These are phyloP conservation scores for Chaenodraco wilsoni DNA, from an alignment of 2,797 vertebrate species.

Conservation along the genomic window DNA sequence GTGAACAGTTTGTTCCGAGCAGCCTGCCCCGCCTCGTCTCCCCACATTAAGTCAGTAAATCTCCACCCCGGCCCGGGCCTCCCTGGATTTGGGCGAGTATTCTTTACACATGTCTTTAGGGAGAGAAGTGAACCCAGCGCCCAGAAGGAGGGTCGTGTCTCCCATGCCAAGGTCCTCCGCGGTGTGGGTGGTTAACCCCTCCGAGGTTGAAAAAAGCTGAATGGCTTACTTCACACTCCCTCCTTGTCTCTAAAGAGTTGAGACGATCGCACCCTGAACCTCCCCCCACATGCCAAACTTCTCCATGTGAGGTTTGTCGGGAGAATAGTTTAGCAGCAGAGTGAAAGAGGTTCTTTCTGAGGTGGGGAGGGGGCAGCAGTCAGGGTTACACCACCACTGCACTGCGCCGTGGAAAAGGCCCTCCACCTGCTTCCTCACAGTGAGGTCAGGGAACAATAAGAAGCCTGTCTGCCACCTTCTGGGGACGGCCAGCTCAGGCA, in stretches of 20 bases:
- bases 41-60: slow-evolving; percentile 52
- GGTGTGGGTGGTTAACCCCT: slow-evolving; percentile 53
- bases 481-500: slow-evolving; percentile 24
- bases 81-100: slow-evolving; percentile 43
- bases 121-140: slow-evolving; percentile 47
- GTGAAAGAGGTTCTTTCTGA: slow-evolving; percentile 78
- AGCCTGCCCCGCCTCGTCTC: slow-evolving; percentile 49
- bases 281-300: slow-evolving; percentile 27
- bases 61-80: slow-evolving; percentile 66
- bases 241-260: slow-evolving; percentile 7
- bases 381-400: slow-evolving; percentile 27
- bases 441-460: slow-evolving; percentile 61
- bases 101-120: slow-evolving; percentile 46
- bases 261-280: slow-evolving; percentile 15
- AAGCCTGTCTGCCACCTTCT: slow-evolving; percentile 59
- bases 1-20: slow-evolving; percentile 69
- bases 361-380: slow-evolving; percentile 37
- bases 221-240: slow-evolving; percentile 68
- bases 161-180: slow-evolving; percentile 29
- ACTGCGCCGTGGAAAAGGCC: slow-evolving; percentile 38
- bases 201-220: slow-evolving; percentile 58
- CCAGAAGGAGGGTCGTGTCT: slow-evolving; percentile 44
- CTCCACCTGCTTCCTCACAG: slow-evolving; percentile 72
- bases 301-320: slow-evolving; percentile 33
- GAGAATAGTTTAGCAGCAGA: slow-evolving; percentile 46